These are phyloP conservation scores for Chironex yamaguchii DNA, from an alignment of 30 jellyfish, hydroid and myxozoan species.

Conservation along the genomic window DNA sequence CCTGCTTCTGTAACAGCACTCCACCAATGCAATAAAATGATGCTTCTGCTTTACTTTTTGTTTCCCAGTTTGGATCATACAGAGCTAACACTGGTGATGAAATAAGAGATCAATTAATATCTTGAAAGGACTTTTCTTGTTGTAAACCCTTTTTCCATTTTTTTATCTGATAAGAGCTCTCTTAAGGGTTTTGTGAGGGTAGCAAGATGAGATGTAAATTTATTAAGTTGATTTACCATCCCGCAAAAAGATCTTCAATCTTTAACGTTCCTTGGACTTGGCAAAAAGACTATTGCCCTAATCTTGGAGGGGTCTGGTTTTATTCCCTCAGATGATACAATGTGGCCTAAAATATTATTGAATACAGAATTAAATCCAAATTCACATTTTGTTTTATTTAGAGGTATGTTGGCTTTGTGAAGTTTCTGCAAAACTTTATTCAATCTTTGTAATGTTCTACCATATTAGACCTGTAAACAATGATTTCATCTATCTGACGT, in stretches of 20 bases:
- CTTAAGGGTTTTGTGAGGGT: constrained; percentile 46
- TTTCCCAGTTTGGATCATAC: constrained; percentile 13
- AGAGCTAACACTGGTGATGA: constrained; percentile 28
- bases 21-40: constrained; percentile 64
- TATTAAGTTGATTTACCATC: constrained; percentile 49
- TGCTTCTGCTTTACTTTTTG: constrained; percentile 56
- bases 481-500: constrained; percentile 51
- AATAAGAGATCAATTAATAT: constrained; percentile 25
- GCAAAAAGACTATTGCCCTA: constrained; percentile 30
- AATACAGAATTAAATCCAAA: not conserved
- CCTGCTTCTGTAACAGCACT: constrained; percentile 38
- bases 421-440: constrained; percentile 28
- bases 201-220: constrained; percentile 39
- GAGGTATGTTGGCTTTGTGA: constrained; percentile 39
- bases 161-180: constrained; percentile 34
- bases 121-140: constrained; percentile 47
- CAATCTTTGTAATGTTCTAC: constrained; percentile 59
- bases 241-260: constrained; percentile 56
- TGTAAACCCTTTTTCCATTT: constrained; percentile 47
- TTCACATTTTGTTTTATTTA: constrained; percentile 51
- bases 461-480: constrained; percentile 32
- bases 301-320: constrained; percentile 53
- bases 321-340: constrained; percentile 39
- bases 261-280: constrained; percentile 50
- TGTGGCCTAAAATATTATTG: constrained; percentile 43